Evolutionary conservation across 1,140 invertebrate genomes (phyloP).

Genomic region (Cydia fagiglandana): DNA sequence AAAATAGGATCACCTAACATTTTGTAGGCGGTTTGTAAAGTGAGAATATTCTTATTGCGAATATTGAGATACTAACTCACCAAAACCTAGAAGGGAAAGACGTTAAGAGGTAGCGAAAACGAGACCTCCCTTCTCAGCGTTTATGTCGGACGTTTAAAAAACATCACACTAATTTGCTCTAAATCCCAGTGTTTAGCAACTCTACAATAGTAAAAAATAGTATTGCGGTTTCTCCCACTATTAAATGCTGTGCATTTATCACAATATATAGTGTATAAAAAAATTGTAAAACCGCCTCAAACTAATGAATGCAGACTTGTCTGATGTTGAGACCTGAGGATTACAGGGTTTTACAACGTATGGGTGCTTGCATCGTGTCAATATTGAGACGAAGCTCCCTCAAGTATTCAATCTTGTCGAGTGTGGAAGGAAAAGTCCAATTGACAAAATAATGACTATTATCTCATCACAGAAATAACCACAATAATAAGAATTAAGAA

Average conservation of each 20-base stretch:
- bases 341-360: neutral
- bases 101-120: neutral
- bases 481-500: neutral
- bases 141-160: too few relatives aligned
- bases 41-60: slow-evolving; percentile 1
- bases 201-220: too few relatives aligned
- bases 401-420: neutral
- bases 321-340: neutral
- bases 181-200: too few relatives aligned
- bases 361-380: neutral
- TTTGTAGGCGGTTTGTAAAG: slow-evolving; percentile 4
- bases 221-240: too few relatives aligned
- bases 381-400: neutral
- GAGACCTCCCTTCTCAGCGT: neutral
- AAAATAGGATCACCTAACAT: slow-evolving; percentile 16
- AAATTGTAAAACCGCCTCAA: neutral
- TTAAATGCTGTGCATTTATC: too few relatives aligned
- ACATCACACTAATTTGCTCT: too few relatives aligned
- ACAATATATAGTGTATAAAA: neutral
- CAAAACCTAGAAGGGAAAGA: neutral
- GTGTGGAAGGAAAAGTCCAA: neutral
- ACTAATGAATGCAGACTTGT: neutral
- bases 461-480: slow-evolving; percentile 3
- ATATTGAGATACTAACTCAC: neutral
- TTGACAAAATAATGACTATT: neutral